Evolutionary conservation across 2,888 invertebrate species (phyloP).

Genomic region (Plusia festucae): DNA sequence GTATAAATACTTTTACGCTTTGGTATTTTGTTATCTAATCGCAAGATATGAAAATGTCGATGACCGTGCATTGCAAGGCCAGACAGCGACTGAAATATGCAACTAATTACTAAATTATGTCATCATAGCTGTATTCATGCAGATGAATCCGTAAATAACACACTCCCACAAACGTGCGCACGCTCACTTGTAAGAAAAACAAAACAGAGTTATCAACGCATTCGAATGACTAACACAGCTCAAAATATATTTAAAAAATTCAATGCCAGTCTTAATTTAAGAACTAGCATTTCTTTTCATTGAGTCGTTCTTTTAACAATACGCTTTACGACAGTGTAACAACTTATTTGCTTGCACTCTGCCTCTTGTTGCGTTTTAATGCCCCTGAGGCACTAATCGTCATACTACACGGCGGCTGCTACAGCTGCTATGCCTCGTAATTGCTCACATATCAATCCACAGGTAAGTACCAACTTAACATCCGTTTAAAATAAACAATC

Average conservation of each 20-base stretch:
- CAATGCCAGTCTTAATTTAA: conserved; percentile 46
- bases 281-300: conserved; percentile 50
- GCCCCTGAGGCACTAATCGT: conserved; percentile 72
- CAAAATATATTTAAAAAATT: conserved; percentile 45
- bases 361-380: conserved; percentile 66
- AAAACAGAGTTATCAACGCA: conserved; percentile 46
- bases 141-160: conserved; percentile 42
- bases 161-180: conserved; percentile 18
- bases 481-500: conserved; percentile 58
- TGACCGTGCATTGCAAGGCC: conserved; percentile 24
- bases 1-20: conserved; percentile 2
- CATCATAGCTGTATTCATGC: conserved; percentile 41
- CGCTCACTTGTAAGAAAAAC: conserved; percentile 41
- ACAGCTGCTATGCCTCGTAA: conserved; percentile 70
- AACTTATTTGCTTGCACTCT: conserved; percentile 64
- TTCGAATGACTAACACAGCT: conserved; percentile 38
- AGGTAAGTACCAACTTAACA: conserved; percentile 62
- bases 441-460: conserved; percentile 74
- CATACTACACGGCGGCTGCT: conserved; percentile 54
- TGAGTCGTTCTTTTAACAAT: conserved; percentile 63
- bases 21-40: conserved; percentile 31
- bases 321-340: conserved; percentile 66
- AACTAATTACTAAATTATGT: conserved; percentile 47
- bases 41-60: conserved; percentile 29
- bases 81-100: conserved; percentile 44